Percentiles rank a stretch among this genome's conserved stretches.
Evolutionary conservation across 2,888 invertebrate species (phyloP).

Genomic region (Caenorhabditis doughertyi): DNA sequence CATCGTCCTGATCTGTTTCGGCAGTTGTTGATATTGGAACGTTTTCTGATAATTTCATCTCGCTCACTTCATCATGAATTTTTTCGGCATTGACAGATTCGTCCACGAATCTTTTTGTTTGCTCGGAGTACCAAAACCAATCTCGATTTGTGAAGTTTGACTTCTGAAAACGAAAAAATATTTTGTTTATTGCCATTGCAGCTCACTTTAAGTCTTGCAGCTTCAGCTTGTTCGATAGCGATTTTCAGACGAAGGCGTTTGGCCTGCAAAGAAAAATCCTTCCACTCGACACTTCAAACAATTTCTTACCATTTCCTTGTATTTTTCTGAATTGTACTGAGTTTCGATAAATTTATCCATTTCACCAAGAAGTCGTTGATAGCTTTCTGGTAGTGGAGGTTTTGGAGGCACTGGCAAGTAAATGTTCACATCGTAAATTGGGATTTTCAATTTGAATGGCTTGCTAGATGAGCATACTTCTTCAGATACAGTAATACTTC

Average conservation of each 20-base stretch:
- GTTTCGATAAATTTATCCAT: conserved; percentile 34
- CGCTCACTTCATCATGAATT: not conserved
- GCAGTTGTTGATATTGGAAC: not conserved
- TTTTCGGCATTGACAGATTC: not conserved
- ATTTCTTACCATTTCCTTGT: conserved; percentile 28
- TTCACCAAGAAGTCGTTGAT: conserved; percentile 26
- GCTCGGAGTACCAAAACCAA: conserved; percentile 53
- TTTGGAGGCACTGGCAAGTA: conserved; percentile 25
- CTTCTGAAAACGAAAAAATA: conserved; percentile 21
- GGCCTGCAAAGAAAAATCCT: conserved; percentile 36
- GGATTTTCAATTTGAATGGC: conserved; percentile 24
- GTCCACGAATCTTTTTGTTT: conserved; percentile 30
- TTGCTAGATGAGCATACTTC: not conserved
- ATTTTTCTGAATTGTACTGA: conserved; percentile 1
- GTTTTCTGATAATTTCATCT: not conserved
- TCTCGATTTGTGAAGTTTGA: conserved; percentile 41
- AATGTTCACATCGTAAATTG: conserved; percentile 40
- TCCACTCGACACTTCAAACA: too few species aligned
- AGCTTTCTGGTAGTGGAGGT: conserved; percentile 5
- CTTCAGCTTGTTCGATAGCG: conserved; percentile 32
- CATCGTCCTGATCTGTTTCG: not conserved
- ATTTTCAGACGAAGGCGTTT: conserved; percentile 15
- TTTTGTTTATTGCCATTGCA: not conserved
- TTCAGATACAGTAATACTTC: conserved; percentile 19
- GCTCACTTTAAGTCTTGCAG: conserved; percentile 15